Conservation (phyloP, 2,113 vertebrate species). For the Istiophorus platypterus region DNA sequence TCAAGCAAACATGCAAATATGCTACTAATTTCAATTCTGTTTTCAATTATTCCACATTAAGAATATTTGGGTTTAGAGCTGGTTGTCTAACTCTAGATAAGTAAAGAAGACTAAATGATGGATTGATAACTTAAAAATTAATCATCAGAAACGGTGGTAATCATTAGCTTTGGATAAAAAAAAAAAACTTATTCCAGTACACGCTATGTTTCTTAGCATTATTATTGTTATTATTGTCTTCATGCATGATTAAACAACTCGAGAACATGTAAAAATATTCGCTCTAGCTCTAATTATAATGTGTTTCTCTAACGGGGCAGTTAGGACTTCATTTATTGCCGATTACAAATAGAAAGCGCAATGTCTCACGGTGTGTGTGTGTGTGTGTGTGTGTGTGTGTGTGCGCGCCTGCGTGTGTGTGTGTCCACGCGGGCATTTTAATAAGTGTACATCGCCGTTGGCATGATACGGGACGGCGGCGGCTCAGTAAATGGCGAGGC, state of each 20-base stretch:
- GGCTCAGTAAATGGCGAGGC: slow-evolving; percentile 52
- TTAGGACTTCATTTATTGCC: neutral
- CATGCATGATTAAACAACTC: slow-evolving; percentile 25
- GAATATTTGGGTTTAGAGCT: neutral
- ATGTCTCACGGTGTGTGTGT: slow-evolving; percentile 5
- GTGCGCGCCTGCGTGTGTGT: slow-evolving; percentile 19
- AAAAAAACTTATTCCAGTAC: neutral
- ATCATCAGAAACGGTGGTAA: neutral
- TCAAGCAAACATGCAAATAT: neutral
- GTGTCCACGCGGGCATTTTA: slow-evolving; percentile 15
- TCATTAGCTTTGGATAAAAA: too few species aligned
- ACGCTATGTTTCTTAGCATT: neutral
- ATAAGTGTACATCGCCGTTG: slow-evolving; percentile 33
- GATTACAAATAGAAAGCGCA: slow-evolving; percentile 15
- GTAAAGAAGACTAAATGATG: neutral
- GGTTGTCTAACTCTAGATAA: neutral
- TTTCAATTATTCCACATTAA: neutral
- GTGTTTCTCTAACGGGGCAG: slow-evolving; percentile 1
- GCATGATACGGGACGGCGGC: slow-evolving; percentile 24
- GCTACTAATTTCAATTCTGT: too few species aligned
- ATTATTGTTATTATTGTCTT: neutral
- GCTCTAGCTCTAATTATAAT: slow-evolving; percentile 14
- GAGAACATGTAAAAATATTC: slow-evolving; percentile 9
- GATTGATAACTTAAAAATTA: neutral
- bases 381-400: slow-evolving; percentile 2